These are phyloP conservation scores for Hyles lineata DNA, from an alignment of 2,888 invertebrate species.

Conservation along the genomic window DNA sequence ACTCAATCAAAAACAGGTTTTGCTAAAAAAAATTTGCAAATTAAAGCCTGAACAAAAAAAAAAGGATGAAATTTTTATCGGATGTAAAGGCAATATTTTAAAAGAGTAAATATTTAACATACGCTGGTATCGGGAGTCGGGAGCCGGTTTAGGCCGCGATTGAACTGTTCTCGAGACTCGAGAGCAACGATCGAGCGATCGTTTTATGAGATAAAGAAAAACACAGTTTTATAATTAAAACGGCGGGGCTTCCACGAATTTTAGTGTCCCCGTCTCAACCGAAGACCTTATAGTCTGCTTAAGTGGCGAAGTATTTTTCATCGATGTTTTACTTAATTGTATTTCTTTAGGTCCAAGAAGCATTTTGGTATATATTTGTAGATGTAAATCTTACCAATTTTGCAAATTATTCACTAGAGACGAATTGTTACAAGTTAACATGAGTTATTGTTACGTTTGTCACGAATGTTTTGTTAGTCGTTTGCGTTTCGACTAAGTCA, in stretches of 20 bases:
- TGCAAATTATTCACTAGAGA: conserved; percentile 5
- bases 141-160: conserved; percentile 72
- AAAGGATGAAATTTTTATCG: conserved; percentile 23
- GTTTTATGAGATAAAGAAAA: conserved; percentile 31
- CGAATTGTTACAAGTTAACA: neutral
- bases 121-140: conserved; percentile 62
- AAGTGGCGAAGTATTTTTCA: conserved; percentile 11
- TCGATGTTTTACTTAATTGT: conserved; percentile 12
- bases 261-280: conserved; percentile 8
- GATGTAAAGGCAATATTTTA: conserved; percentile 38
- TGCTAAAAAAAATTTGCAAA: conserved; percentile 9
- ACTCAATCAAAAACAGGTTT: conserved; percentile 13
- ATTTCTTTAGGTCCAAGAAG: neutral
- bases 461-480: neutral
- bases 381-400: neutral
- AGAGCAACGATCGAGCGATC: conserved; percentile 37
- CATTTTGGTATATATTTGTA: neutral
- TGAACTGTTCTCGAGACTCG: conserved; percentile 62
- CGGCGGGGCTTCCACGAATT: conserved; percentile 26
- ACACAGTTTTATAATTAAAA: conserved; percentile 28
- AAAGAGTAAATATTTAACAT: conserved; percentile 56
- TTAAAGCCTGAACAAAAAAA: conserved; percentile 20
- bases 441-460: neutral
- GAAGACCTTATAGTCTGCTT: conserved; percentile 14
- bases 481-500: neutral